Percentiles rank a stretch among this genome's conserved stretches.
Evolutionary conservation across 2,797 vertebrate genomes (phyloP).

Genomic region (Holocentrus rufus): DNA sequence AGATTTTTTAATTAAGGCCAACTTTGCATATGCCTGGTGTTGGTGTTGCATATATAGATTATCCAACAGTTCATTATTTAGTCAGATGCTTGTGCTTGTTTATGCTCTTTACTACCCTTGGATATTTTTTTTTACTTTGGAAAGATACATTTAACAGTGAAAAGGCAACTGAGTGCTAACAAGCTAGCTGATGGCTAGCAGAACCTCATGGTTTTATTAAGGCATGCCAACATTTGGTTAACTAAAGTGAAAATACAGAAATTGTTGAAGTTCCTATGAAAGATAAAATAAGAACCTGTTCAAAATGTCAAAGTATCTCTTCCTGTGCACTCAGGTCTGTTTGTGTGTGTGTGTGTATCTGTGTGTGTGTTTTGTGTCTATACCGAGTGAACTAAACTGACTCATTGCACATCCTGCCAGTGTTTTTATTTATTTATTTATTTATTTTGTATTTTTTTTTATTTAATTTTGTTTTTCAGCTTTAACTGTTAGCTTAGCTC

Average conservation of each 20-base stretch:
- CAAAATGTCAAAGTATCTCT: not conserved
- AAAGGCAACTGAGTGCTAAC: too few species aligned
- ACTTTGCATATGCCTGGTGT: too few species aligned
- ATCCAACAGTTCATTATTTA: too few species aligned
- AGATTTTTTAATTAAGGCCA: too few species aligned
- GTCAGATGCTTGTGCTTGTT: too few species aligned
- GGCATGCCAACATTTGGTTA: not conserved
- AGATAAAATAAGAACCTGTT: not conserved
- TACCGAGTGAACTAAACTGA: slow-evolving; percentile 23
- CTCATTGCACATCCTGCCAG: slow-evolving; percentile 52
- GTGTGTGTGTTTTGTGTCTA: slow-evolving; percentile 7
- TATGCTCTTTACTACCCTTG: too few species aligned
- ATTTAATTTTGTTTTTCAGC: slow-evolving; percentile 30
- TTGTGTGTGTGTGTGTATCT: slow-evolving; percentile 3
- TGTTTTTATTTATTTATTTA: slow-evolving; percentile 30
- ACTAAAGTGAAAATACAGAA: not conserved
- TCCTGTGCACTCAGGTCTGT: slow-evolving; percentile 12
- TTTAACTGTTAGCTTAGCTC: slow-evolving; percentile 65
- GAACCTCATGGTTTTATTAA: too few species aligned
- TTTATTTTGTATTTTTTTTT: too few species aligned
- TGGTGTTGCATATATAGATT: too few species aligned
- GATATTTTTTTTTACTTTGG: too few species aligned
- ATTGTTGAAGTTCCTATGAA: not conserved
- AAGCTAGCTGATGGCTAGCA: too few species aligned
- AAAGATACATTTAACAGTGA: too few species aligned